Percentiles rank a stretch among this genome's conserved stretches.
Conservation (phyloP, 2,797 vertebrate genomes). For the Dermochelys coriacea region DNA sequence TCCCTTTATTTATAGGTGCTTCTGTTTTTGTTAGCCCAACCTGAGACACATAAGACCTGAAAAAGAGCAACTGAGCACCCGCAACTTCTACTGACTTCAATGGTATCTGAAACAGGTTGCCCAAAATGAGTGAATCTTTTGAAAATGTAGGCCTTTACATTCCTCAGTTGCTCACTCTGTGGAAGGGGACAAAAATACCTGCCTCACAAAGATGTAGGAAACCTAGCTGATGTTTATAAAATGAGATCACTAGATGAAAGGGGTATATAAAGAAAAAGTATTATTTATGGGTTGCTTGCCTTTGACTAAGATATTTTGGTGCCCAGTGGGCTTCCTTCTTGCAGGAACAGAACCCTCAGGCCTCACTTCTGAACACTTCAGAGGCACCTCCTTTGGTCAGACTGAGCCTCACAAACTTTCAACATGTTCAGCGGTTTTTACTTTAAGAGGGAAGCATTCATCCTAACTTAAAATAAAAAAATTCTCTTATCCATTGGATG, state of each 20-base stretch:
- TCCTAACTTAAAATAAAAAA: neutral
- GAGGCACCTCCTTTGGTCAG: neutral
- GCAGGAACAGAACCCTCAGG: neutral
- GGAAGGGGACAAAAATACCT: neutral
- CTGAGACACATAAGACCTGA: neutral
- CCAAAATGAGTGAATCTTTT: fast-evolving
- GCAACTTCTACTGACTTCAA: neutral
- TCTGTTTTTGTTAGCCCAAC: neutral
- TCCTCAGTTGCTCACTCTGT: neutral
- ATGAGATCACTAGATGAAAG: neutral
- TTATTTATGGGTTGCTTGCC: neutral
- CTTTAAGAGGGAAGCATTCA: neutral
- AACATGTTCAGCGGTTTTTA: neutral
- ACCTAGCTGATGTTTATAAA: neutral
- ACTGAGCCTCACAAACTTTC: neutral
- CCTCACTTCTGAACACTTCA: neutral
- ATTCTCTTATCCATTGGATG: neutral
- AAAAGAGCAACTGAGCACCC: neutral
- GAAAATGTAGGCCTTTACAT: fast-evolving
- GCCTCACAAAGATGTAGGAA: neutral
- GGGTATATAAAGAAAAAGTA: neutral
- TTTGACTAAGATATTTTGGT: neutral
- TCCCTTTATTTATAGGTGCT: neutral
- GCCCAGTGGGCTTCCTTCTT: neutral
- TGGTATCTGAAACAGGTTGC: neutral